Base-by-base conservation (phyloP, 2,113 vertebrate species). In the Campylomormyrus tamandua region DNA sequence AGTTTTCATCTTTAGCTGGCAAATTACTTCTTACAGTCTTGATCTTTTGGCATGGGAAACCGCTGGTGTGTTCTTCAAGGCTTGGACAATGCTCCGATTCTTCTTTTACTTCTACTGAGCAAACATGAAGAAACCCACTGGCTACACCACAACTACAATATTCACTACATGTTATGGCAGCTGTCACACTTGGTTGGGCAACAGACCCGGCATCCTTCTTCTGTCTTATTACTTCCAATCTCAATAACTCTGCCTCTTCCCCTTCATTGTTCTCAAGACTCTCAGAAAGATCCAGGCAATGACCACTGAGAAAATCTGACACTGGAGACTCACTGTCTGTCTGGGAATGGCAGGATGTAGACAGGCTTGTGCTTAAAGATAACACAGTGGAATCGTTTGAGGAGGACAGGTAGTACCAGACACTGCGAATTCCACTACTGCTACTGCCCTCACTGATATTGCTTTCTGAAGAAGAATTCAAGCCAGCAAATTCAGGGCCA, bases 391-490 rank as follows among this genome's bases (percentile, higher is more conserved):
- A 90, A 53, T 90, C 92, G 7, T 42, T 53, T 46, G 92, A 91
- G 45, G 92, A 91, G 4, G 90, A 74, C 50, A 92, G 88, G 88
- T 92, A 90, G 90, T 92, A 93, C 90, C 91, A 93, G 74, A 92
- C 90, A 52, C 91, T 86, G 87, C 92, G 91, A 48, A 92, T 92
- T 39, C 91, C 92, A 24, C 90, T 90, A 86, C 92, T 92, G 85
- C 50, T 91, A 27, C 46, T 90, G 53, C 45, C 88, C 50, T 35
- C 48, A 39, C 90, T 87, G 21, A 19, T 48, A 46, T 19, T 62
- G 46, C 77, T n/a, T 3, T 84, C 77, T 66, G 70, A 46, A 48
- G 80, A 46, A 31, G 80, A 85, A 53, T 31, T 66, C 17, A 21
- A 15, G 66, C 31, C 74, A 42, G 50, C 52, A 31, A 46, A 39